phyloP scores from a whole-genome alignment of 2,888 invertebrate species.

The Mystacides longicornis region DNA sequence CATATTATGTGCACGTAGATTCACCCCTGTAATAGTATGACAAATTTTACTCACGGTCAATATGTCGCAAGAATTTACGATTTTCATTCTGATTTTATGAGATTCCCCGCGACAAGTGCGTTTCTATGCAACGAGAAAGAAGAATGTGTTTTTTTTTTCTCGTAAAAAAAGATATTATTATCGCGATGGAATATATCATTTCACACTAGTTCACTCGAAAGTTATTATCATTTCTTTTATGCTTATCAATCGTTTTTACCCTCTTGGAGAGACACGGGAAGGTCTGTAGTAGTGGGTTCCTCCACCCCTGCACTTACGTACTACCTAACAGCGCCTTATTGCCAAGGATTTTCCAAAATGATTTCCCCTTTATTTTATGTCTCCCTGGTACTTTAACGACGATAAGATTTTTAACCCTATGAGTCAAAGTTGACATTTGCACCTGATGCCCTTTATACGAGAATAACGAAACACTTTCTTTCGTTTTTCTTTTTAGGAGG shows the following conservation, averaged over 20 bases:
- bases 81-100: not conserved
- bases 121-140: not conserved
- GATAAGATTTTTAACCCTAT: conserved; percentile 27
- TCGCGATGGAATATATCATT: conserved; percentile 15
- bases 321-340: no score
- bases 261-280: no score
- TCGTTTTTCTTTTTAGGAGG: conserved; percentile 18
- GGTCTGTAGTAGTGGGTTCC: no score
- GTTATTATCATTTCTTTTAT: conserved; percentile 19
- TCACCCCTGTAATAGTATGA: no score
- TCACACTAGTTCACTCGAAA: conserved; percentile 17
- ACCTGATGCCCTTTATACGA: conserved; percentile 26
- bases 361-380: conserved; percentile 23
- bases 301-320: no score
- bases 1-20: no score
- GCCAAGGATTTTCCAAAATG: conserved; percentile 19
- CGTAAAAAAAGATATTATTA: not conserved
- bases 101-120: no score
- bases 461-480: conserved; percentile 16
- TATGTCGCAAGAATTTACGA: not conserved
- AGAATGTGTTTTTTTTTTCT: not conserved
- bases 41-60: not conserved
- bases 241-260: conserved; percentile 25
- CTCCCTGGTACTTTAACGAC: conserved; percentile 16
- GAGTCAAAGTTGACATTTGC: conserved; percentile 27